phyloP scores from a whole-genome alignment of 2,797 vertebrate species.

The Falco columbarius region DNA sequence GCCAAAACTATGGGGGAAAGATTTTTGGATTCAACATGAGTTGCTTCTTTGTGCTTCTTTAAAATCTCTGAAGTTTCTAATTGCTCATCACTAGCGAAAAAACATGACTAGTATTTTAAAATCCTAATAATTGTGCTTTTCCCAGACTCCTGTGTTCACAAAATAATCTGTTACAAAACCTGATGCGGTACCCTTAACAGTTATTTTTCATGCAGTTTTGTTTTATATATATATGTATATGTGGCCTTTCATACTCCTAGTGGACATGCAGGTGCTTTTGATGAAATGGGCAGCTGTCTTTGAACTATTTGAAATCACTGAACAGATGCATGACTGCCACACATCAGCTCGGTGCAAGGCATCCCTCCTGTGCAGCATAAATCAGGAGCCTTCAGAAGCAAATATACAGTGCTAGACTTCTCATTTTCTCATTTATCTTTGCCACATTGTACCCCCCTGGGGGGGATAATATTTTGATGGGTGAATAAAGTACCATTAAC shows the following conservation, averaged over 20 bases:
- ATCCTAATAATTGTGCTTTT: neutral
- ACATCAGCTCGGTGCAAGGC: neutral
- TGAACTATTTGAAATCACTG: neutral
- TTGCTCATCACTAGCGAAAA: neutral
- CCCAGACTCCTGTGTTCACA: neutral
- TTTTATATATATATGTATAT: neutral
- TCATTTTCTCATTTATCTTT: constrained; percentile 43
- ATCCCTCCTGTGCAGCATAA: constrained; percentile 22
- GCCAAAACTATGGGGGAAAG: neutral
- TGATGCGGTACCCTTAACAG: neutral
- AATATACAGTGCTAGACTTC: neutral
- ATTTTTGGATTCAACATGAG: neutral
- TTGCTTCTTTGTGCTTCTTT: neutral
- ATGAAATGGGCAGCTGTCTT: constrained; percentile 29
- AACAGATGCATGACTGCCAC: constrained; percentile 17
- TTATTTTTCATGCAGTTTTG: neutral
- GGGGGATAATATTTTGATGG: constrained; percentile 55
- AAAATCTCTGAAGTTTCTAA: neutral
- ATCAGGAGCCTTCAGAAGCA: constrained; percentile 2
- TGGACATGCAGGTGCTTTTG: neutral
- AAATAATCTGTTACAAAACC: neutral
- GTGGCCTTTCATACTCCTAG: neutral
- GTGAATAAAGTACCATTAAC: constrained; percentile 38
- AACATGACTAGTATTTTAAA: neutral
- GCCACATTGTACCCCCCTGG: neutral